Percentiles rank a stretch among this genome's conserved stretches.
phyloP scores from a whole-genome alignment of 2,113 vertebrate species.

The Ameiurus melas region DNA sequence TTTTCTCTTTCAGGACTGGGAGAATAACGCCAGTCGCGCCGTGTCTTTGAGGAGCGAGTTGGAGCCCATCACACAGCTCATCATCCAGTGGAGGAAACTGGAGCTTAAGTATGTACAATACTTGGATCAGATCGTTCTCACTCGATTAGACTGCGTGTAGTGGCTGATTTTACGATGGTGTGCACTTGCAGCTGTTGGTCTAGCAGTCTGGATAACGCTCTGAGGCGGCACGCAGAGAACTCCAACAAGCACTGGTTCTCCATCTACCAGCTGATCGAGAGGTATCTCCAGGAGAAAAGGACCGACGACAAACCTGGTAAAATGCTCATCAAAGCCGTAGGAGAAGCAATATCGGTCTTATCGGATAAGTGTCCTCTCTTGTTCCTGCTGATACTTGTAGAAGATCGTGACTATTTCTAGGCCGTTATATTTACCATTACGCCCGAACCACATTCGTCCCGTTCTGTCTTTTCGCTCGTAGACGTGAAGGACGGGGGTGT shows the following conservation, averaged over 20 bases:
- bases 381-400: not conserved
- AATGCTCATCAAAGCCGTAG: not conserved
- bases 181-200: slow-evolving; percentile 85
- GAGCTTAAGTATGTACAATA: slow-evolving; percentile 80
- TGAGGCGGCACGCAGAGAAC: slow-evolving; percentile 83
- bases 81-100: slow-evolving; percentile 92
- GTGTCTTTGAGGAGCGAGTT: slow-evolving; percentile 86
- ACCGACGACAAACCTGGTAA: slow-evolving; percentile 70
- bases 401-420: not conserved
- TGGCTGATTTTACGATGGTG: not conserved
- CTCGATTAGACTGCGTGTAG: not conserved
- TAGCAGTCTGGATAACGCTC: slow-evolving; percentile 87
- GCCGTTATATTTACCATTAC: no score
- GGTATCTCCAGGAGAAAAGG: slow-evolving; percentile 79
- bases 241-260: slow-evolving; percentile 92
- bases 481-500: slow-evolving; percentile 27
- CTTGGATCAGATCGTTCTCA: not conserved
- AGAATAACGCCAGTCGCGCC: slow-evolving; percentile 85
- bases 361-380: not conserved
- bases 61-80: slow-evolving; percentile 85
- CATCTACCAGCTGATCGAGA: slow-evolving; percentile 92
- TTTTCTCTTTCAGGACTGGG: slow-evolving; percentile 84
- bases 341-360: not conserved
- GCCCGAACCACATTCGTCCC: not conserved
- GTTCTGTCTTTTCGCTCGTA: not conserved